Conservation (phyloP, 1,140 invertebrate genomes). For the Prorops nasuta region DNA sequence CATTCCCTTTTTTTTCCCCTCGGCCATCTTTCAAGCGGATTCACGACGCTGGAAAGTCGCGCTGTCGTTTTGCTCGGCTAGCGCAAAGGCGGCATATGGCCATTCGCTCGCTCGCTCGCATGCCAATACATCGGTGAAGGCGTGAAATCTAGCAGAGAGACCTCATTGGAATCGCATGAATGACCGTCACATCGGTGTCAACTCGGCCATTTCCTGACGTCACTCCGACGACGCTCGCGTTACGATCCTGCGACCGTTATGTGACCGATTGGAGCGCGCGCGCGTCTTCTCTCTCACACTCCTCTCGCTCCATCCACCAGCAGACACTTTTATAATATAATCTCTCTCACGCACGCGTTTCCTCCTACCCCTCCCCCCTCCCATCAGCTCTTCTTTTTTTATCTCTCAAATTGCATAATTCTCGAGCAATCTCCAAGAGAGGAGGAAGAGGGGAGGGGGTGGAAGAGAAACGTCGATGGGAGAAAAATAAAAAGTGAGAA, state of each 20-base stretch:
- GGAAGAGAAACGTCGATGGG: conserved; percentile 5
- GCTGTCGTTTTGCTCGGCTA: background rate
- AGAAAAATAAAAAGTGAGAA: conserved; percentile 2
- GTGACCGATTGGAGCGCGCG: conserved; percentile 48
- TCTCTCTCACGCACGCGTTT: conserved; percentile 5
- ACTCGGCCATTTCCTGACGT: conserved; percentile 33
- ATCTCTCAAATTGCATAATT: no score
- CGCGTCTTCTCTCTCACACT: no score
- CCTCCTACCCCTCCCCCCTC: no score
- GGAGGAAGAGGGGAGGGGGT: background rate
- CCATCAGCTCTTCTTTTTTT: no score
- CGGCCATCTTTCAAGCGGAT: no score
- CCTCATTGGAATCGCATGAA: conserved; percentile 26
- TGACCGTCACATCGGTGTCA: conserved; percentile 25
- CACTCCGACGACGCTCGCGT: conserved; percentile 36
- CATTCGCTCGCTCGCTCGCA: conserved; percentile 1
- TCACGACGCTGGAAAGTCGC: conserved; percentile 5
- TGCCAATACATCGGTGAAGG: no score
- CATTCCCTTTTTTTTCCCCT: no score
- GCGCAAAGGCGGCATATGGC: no score
- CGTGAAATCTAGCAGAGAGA: no score
- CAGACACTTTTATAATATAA: conserved; percentile 1
- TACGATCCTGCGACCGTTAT: conserved; percentile 51
- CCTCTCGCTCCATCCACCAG: no score
- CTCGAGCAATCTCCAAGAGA: no score